phyloP scores from a whole-genome alignment of 2,113 vertebrate species.

The Parus major region DNA sequence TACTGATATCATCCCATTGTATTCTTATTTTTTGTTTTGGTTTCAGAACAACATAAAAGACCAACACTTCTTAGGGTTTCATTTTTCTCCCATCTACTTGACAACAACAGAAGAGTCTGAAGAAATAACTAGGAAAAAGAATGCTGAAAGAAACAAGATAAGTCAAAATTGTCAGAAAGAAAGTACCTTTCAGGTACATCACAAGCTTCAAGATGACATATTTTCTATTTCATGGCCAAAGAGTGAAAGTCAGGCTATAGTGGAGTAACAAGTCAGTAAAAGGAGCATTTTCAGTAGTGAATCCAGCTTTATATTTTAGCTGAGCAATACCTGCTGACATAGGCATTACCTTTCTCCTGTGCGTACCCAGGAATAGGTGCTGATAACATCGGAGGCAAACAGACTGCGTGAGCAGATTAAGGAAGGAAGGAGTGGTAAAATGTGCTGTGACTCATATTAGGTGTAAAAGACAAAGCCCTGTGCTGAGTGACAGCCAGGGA shows the following conservation, averaged over 20 bases:
- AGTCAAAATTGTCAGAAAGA: neutral
- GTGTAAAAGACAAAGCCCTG: neutral
- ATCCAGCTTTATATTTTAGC: neutral
- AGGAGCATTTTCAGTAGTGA: neutral
- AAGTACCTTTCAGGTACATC: neutral
- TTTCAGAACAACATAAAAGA: neutral
- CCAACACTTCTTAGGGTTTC: neutral
- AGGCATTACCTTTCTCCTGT: neutral
- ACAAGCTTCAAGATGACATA: neutral
- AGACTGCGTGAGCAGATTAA: neutral
- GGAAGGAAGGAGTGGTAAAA: neutral
- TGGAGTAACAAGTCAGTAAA: neutral
- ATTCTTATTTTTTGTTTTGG: neutral
- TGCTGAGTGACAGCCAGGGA: neutral
- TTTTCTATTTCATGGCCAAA: neutral
- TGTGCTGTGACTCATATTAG: neutral
- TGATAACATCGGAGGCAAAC: neutral
- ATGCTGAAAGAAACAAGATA: neutral
- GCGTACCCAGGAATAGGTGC: neutral
- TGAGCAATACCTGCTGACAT: neutral
- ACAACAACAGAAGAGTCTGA: neutral
- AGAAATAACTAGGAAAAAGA: neutral
- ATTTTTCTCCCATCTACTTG: neutral
- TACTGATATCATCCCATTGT: neutral
- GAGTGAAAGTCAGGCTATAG: neutral